These are phyloP conservation scores for Glomeris maerens DNA, from an alignment of 1,140 invertebrate species.

Conservation along the genomic window DNA sequence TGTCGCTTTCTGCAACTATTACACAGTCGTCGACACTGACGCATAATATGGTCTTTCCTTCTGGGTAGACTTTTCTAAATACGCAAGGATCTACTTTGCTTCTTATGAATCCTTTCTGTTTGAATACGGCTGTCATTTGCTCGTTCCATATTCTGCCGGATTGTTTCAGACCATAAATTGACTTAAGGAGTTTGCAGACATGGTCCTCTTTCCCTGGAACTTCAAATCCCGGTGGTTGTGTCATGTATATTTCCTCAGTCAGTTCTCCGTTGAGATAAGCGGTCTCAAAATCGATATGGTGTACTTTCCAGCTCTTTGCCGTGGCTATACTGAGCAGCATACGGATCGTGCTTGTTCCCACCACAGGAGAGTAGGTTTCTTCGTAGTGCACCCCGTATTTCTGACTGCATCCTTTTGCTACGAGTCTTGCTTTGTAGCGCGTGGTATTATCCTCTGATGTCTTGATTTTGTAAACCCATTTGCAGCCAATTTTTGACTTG, in stretches of 20 bases:
- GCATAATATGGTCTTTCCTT: not conserved
- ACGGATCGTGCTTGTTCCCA: constrained; percentile 23
- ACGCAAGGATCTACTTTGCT: not conserved
- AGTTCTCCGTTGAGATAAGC: constrained; percentile 30
- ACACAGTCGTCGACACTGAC: not conserved
- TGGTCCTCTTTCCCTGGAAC: not conserved
- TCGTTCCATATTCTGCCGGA: constrained; percentile 26
- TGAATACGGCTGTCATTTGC: constrained; percentile 10
- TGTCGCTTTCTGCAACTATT: not conserved
- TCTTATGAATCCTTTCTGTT: not conserved
- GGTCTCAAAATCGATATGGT: constrained; percentile 32
- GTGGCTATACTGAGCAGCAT: constrained; percentile 27
- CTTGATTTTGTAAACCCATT: constrained; percentile 33
- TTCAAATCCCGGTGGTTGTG: constrained; percentile 23
- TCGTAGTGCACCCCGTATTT: constrained; percentile 28
- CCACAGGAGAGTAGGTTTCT: constrained; percentile 32
- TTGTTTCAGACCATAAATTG: constrained; percentile 26
- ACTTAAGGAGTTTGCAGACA: constrained; percentile 23
- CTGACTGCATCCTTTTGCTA: constrained; percentile 31
- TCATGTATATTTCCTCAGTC: constrained; percentile 29
- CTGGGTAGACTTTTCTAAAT: not conserved
- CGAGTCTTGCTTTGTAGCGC: constrained; percentile 28
- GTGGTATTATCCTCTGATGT: constrained; percentile 22
- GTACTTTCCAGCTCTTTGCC: constrained; percentile 22
- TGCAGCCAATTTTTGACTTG: constrained; percentile 3